Evolutionary conservation across 2,797 vertebrate species (phyloP).

Genomic region (Pagetopsis macropterus): DNA sequence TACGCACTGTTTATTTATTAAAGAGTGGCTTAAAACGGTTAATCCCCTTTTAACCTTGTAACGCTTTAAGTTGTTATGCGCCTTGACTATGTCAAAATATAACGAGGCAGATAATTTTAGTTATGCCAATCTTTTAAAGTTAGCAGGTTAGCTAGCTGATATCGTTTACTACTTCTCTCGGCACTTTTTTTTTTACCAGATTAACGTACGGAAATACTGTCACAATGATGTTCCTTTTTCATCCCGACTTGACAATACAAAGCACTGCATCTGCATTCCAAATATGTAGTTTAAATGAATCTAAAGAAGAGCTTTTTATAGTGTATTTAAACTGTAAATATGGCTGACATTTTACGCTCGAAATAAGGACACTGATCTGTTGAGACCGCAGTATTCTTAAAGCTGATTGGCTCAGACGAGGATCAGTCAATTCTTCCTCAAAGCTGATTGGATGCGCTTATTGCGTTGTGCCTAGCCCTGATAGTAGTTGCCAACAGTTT

Average conservation of each 20-base stretch:
- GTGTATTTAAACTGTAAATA: constrained; percentile 81
- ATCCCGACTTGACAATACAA: background rate
- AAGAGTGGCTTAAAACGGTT: background rate
- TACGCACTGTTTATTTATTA: background rate
- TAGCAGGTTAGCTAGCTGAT: constrained; percentile 61
- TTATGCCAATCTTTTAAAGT: constrained; percentile 60
- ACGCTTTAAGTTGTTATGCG: background rate
- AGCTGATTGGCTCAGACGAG: constrained; percentile 68
- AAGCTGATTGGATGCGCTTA: constrained; percentile 71
- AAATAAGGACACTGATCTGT: constrained; percentile 76
- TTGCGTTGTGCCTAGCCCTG: constrained; percentile 49
- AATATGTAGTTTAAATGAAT: background rate
- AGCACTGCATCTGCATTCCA: background rate
- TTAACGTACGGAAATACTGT: background rate
- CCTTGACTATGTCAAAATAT: constrained; percentile 40
- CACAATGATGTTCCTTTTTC: background rate
- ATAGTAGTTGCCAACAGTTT: constrained; percentile 44
- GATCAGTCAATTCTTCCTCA: constrained; percentile 48
- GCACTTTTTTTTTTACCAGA: constrained; percentile 23
- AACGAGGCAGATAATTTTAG: constrained; percentile 32
- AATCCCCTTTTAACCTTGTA: background rate
- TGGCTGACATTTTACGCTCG: constrained; percentile 87
- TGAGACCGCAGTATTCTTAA: constrained; percentile 47
- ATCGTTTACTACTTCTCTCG: constrained; percentile 28
- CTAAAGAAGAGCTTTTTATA: constrained; percentile 30